Evolutionary conservation across 2,113 vertebrate genomes (phyloP).

Genomic region (Apodemus sylvaticus): DNA sequence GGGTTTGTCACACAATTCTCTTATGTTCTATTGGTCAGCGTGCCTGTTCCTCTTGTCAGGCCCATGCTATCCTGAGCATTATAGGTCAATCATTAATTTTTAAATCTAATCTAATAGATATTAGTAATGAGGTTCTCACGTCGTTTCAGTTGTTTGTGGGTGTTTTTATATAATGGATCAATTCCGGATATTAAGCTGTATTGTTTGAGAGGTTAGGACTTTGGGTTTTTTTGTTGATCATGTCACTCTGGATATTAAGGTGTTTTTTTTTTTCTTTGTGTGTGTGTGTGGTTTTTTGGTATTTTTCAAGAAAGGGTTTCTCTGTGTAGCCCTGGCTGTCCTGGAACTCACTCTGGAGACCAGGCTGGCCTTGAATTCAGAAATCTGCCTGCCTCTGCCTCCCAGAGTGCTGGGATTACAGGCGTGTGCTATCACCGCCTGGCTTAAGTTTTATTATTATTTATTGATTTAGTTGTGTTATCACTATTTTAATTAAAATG

Average conservation of each 20-base stretch:
- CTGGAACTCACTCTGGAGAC: too few relatives aligned
- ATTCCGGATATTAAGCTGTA: background rate
- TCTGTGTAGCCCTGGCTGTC: too few relatives aligned
- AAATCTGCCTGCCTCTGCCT: too few relatives aligned
- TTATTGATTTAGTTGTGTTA: background rate
- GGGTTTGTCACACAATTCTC: background rate
- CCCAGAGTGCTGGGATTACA: background rate
- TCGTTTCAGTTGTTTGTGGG: background rate
- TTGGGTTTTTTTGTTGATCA: background rate
- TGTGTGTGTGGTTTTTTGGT: too few relatives aligned
- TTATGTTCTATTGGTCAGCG: background rate
- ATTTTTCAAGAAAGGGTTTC: too few relatives aligned
- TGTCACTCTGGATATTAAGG: background rate
- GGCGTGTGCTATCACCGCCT: background rate
- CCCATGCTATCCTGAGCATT: background rate
- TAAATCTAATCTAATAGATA: background rate
- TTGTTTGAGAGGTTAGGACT: background rate
- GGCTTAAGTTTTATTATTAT: constrained; percentile 18
- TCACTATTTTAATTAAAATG: constrained; percentile 4
- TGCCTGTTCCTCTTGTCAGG: background rate
- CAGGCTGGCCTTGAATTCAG: too few relatives aligned
- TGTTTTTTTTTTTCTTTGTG: too few relatives aligned
- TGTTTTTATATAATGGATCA: background rate
- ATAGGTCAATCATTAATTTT: background rate
- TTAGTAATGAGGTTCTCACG: background rate